A percentile compares a stretch with the other conserved stretches of the same genome.
phyloP scores from a whole-genome alignment of 2,113 vertebrate genomes.

The Thalassarche chlororhynchos region DNA sequence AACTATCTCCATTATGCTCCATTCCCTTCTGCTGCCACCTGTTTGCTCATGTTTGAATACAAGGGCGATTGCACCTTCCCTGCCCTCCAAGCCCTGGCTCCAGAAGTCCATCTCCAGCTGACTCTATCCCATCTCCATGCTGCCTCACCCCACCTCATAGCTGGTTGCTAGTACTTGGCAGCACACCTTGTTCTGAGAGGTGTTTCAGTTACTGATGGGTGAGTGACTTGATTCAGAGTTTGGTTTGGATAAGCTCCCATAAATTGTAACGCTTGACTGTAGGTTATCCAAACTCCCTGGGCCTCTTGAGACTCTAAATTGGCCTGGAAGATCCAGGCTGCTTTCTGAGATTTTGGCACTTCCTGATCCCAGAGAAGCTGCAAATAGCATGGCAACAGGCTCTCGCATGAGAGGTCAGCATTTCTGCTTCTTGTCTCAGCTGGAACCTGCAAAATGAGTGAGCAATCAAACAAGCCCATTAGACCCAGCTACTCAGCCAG shows the following conservation, averaged over 20 bases:
- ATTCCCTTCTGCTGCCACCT: not conserved
- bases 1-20: not conserved
- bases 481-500: not conserved
- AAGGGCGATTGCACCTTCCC: not conserved
- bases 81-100: not conserved
- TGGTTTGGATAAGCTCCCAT: conserved; percentile 43
- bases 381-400: not conserved
- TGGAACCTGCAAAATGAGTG: not conserved
- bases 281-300: conserved; percentile 47
- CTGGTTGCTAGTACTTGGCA: conserved; percentile 19
- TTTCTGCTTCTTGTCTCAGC: not conserved
- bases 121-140: not conserved
- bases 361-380: not conserved
- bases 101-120: not conserved
- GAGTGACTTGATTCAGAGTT: conserved; percentile 14
- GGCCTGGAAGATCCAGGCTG: not conserved
- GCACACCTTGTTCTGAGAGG: conserved; percentile 51
- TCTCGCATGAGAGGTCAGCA: not conserved
- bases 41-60: not conserved
- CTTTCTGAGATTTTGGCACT: conserved; percentile 30
- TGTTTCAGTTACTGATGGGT: conserved; percentile 35
- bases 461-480: not conserved
- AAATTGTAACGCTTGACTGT: conserved; percentile 30
- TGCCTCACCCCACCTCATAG: not conserved
- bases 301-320: conserved; percentile 18